Evolutionary conservation across 1,140 invertebrate genomes (phyloP), one percentile per base, ranked within the genome.

Genomic region (Drosophila sp.): DNA sequence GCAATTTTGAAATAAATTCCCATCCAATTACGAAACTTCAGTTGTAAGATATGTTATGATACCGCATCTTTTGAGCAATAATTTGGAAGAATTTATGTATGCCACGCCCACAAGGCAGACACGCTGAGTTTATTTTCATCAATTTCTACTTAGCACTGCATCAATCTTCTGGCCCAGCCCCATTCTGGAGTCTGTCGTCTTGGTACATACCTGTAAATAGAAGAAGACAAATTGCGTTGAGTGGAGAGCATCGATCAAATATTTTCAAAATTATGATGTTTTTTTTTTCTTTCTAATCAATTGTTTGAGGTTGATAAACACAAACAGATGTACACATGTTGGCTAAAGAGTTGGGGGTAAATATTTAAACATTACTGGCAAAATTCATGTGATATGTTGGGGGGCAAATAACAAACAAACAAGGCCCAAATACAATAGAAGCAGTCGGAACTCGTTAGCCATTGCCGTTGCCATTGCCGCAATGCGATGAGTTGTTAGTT

Each of bases 201-300:
- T 34, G 41, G 7, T 61, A 81, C 78, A 72, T 81, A 81, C 79
- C 74, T 81, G 79, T 21, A 82, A 81, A 65, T 45, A 50, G 51
- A 57, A 57, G 41, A 57, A 57, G 13, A 82, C 61, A 83, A 79
- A 83, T 82, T 66, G 65, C 74, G 66, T 67, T 82, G 58, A 83
- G 74, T 78, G 56, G 16, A 53, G 46, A 48, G 51, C 79, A 82
- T 82, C 80, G 59, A 82, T 82, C 80, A 83, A 83, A 76, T 48
- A 76, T 54, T 79, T 54, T 50, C 16, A 64, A 78, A 72, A 76
- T 74, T 83, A 76, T 84, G 73, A 66, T 80, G 62, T 76, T 76
- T 83, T 72, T 76, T 83, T n/a, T 76, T 76, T 83, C 69, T 76
- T 83, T n/a, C 13, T 6, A 72, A 83, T 83, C 76, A 83, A 84